These are phyloP conservation scores for Mycalesis mineus DNA, from an alignment of 2,888 invertebrate species.

Conservation along the genomic window DNA sequence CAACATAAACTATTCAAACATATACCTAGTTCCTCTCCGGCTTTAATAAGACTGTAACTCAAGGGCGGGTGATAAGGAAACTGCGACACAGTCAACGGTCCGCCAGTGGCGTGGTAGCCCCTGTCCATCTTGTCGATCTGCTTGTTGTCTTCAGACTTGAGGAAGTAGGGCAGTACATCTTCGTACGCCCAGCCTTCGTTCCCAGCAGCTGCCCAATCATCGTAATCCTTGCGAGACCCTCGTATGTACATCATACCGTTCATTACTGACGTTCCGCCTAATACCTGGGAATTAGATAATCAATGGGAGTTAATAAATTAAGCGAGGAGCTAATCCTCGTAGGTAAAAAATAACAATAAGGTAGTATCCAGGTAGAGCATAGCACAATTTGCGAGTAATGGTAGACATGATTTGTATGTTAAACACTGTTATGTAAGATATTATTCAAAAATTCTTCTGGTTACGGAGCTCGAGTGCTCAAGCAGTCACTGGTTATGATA, in stretches of 20 bases:
- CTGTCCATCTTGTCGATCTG: constrained; percentile 83
- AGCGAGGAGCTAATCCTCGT: too few relatives aligned
- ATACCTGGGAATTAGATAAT: constrained; percentile 74
- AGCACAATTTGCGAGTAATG: too few relatives aligned
- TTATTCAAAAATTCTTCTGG: too few relatives aligned
- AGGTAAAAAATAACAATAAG: too few relatives aligned
- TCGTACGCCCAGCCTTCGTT: constrained; percentile 93
- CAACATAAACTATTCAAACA: not conserved
- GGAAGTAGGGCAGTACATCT: constrained; percentile 93
- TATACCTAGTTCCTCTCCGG: constrained; percentile 85
- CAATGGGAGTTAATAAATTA: too few relatives aligned
- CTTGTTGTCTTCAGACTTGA: constrained; percentile 90
- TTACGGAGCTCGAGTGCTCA: too few relatives aligned
- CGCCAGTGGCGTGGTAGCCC: constrained; percentile 87
- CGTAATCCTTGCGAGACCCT: constrained; percentile 91
- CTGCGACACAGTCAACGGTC: constrained; percentile 86
- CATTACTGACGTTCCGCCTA: constrained; percentile 94
- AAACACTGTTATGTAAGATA: too few relatives aligned
- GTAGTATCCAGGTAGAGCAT: too few relatives aligned
- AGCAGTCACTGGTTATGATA: too few relatives aligned
- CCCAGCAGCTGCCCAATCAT: constrained; percentile 91
- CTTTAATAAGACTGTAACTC: constrained; percentile 86
- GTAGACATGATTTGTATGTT: too few relatives aligned
- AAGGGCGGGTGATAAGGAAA: constrained; percentile 92
- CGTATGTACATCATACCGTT: constrained; percentile 98